Conservation (phyloP, 2,888 invertebrate genomes). For the Zhuqinia jingwanae region DNA sequence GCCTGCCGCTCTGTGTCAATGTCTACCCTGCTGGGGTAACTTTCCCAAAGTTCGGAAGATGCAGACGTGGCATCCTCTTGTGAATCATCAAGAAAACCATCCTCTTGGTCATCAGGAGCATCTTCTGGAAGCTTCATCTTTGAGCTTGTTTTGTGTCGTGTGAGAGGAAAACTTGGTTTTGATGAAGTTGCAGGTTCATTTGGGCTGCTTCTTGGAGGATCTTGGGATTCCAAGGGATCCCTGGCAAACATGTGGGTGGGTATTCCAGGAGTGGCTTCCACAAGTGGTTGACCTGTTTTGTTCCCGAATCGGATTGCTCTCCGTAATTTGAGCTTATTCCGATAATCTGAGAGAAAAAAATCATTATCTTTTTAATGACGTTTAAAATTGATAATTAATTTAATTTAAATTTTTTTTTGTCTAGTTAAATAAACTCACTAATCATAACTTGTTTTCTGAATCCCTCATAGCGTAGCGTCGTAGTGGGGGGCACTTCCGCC, state of each 20-base stretch:
- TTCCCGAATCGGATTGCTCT: constrained; percentile 52
- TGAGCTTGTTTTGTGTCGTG: too few relatives aligned
- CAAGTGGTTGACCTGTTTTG: constrained; percentile 41
- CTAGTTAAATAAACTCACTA: too few relatives aligned
- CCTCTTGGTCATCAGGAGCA: not conserved
- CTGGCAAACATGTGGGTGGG: constrained; percentile 57
- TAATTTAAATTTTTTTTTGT: too few relatives aligned
- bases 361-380: too few relatives aligned
- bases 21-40: too few relatives aligned
- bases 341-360: constrained; percentile 62
- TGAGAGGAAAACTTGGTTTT: not conserved
- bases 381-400: too few relatives aligned
- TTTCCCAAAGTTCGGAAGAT: too few relatives aligned
- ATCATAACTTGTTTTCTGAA: constrained; percentile 63
- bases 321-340: constrained; percentile 55
- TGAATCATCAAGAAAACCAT: too few relatives aligned
- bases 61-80: too few relatives aligned
- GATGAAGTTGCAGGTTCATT: not conserved
- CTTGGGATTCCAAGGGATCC: constrained; percentile 42
- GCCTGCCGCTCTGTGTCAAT: too few relatives aligned
- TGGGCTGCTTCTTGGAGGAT: not conserved
- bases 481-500: constrained; percentile 40
- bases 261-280: constrained; percentile 31
- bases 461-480: constrained; percentile 41
- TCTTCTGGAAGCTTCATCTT: not conserved